Conservation (phyloP, 2,113 vertebrate genomes). For the Thomomys bottae region DNA sequence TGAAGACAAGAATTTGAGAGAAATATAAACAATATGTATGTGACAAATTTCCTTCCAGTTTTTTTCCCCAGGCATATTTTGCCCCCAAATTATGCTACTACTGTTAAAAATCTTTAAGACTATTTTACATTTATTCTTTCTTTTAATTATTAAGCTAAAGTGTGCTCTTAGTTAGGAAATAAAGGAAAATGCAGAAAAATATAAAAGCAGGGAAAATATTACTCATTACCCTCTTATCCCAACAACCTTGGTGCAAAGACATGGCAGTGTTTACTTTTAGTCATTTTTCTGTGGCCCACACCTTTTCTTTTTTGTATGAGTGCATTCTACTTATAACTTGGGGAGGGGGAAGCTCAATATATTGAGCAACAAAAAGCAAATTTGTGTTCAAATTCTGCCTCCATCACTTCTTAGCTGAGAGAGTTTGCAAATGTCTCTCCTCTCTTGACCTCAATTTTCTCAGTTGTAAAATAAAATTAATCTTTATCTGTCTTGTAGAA, state of each 20-base stretch:
- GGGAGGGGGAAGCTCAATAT: neutral
- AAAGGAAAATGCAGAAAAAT: constrained; percentile 25
- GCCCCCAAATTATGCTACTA: neutral
- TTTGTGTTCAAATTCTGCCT: neutral
- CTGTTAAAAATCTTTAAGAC: neutral
- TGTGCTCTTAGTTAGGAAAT: neutral
- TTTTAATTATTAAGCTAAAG: constrained; percentile 11
- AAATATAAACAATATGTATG: neutral
- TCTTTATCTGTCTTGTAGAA: neutral
- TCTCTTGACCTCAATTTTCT: constrained; percentile 33
- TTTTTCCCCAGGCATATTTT: constrained; percentile 21
- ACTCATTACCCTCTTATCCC: neutral
- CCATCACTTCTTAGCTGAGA: neutral
- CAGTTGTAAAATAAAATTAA: neutral
- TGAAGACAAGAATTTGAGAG: constrained; percentile 23
- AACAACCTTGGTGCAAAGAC: neutral
- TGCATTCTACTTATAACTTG: neutral
- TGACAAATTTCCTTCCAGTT: neutral
- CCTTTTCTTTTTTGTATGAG: neutral
- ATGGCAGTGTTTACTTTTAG: neutral
- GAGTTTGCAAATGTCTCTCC: neutral
- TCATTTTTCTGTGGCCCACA: neutral
- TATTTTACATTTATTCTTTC: constrained; percentile 1
- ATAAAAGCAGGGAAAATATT: neutral
- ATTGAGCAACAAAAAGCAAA: neutral